Evolutionary conservation across 2,113 vertebrate genomes (phyloP), one percentile per base, ranked within the genome.

Genomic region (Ammodytes marinus): DNA sequence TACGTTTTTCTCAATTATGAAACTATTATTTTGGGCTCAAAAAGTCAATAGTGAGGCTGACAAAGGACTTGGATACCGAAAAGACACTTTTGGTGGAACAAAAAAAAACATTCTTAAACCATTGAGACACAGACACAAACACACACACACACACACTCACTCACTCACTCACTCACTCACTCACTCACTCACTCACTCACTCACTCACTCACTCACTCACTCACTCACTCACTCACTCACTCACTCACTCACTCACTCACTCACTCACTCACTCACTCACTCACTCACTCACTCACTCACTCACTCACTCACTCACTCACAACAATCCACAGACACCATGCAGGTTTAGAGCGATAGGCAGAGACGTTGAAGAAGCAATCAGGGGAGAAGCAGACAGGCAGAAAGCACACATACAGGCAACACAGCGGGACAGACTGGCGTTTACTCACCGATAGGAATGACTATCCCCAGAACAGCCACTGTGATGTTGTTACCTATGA

Each of bases 391-490:
- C 91, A 85, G 81, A 83, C 79, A 45, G 65, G 70, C 79, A 71
- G 55, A 84, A 77, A 80, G 86, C 85, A 74, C 27, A 27, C 27
- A 27, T 2, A 27, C 63, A 81, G 59, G 76, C 75, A 86, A 79
- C 68, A 66, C 81, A 49, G 64, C 37, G 59, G 63, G 63, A 19
- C 52, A 78, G 79, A 27, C 27, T 82, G 14, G 71, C 68, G 58
- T 73, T 42, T 89, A 95, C 97, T 97, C 94, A 99, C 97, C 97
- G 13, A 99, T 96, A 89, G 97, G 98, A 83, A 98, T 97, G 66
- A 98, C 93, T 80, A 98, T 96, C 60, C 97, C 97, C 91, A 99
- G 93, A 73, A 98, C 95, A 49, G 97, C 97, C 60, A 98, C 96
- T 39, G 97, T 98, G 88, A 98, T 96, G 43, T 97, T 97, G 81